A percentile compares a stretch with the other conserved stretches of the same genome.
Conservation (phyloP, 2,888 invertebrate species). For the Nesidiocoris tenuis region DNA sequence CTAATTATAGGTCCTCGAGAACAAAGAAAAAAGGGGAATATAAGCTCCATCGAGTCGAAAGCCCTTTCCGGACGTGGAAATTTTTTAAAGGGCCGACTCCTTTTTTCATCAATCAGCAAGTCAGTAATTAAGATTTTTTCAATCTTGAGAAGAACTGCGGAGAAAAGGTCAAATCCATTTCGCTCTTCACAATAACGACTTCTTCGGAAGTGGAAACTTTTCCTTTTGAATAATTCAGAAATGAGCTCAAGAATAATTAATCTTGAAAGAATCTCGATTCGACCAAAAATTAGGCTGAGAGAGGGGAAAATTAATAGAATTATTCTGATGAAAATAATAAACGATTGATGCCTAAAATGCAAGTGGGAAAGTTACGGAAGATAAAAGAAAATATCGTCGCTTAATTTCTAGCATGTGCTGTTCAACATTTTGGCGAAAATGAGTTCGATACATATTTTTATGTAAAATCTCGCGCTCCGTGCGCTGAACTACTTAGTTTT, state of each 20-base stretch:
- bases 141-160: background rate
- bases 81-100: background rate
- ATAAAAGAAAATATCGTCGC: no score
- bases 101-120: conserved; percentile 28
- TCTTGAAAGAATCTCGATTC: background rate
- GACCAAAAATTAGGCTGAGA: no score
- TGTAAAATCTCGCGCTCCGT: no score
- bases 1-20: conserved; percentile 18
- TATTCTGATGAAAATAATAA: no score
- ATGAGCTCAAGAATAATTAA: background rate
- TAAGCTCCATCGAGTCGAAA: background rate
- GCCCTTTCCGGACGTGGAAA: background rate
- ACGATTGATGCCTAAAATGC: no score
- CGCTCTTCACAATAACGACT: background rate
- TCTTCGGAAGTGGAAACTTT: background rate
- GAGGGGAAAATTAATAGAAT: no score
- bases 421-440: no score
- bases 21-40: conserved; percentile 5
- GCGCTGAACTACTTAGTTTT: no score
- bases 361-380: no score
- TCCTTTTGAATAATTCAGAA: background rate
- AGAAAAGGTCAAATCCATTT: background rate
- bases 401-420: no score
- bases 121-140: conserved; percentile 29
- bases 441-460: no score